Conservation (phyloP, 2,888 invertebrate species). For the Strigamia maritima region DNA sequence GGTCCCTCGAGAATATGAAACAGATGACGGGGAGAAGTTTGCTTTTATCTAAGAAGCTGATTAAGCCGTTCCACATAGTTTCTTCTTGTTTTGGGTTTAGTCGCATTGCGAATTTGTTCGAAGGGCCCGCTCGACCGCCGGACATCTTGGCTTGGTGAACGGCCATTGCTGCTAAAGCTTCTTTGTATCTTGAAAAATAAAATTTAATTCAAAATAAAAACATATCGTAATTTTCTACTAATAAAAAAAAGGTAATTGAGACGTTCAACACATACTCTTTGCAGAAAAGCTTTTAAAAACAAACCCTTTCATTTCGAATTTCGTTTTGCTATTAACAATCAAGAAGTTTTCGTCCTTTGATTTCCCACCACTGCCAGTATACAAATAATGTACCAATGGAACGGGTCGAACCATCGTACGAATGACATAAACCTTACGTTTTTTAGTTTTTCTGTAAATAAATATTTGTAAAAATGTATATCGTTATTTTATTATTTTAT, state of each 20-base stretch:
- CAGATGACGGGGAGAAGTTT: conserved; percentile 90
- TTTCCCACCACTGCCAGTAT: conserved; percentile 58
- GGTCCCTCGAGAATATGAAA: conserved; percentile 83
- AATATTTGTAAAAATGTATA: background rate
- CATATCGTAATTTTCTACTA: no score
- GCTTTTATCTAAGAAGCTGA: conserved; percentile 74
- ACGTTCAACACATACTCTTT: no score
- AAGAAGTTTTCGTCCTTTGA: conserved; percentile 72
- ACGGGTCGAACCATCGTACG: conserved; percentile 91
- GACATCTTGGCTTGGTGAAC: no score
- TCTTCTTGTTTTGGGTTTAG: conserved; percentile 62
- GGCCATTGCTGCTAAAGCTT: no score
- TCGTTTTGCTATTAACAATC: conserved; percentile 65
- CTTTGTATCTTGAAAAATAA: no score
- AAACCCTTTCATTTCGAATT: conserved; percentile 34
- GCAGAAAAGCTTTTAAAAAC: no score
- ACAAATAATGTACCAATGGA: conserved; percentile 90
- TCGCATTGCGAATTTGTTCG: no score
- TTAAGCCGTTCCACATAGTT: conserved; percentile 74
- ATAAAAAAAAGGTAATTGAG: no score
- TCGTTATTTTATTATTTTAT: background rate
- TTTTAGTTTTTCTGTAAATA: conserved; percentile 56
- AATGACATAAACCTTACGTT: conserved; percentile 83
- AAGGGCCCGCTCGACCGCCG: no score
- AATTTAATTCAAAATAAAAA: background rate